These are phyloP conservation scores for Hyppa rectilinea DNA, from an alignment of 2,888 invertebrate genomes.

Conservation along the genomic window DNA sequence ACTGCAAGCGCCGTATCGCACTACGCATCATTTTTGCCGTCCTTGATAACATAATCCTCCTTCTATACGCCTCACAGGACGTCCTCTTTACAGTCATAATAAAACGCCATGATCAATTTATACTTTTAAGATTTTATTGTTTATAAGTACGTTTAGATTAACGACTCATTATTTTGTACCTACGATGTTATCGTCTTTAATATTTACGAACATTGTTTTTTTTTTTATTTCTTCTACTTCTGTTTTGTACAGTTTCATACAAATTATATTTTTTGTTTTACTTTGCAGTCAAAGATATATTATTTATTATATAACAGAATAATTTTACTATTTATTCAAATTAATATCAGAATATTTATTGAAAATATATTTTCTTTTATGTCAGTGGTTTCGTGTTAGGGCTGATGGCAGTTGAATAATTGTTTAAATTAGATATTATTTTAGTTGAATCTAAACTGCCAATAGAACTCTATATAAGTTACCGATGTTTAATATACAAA, in stretches of 20 bases:
- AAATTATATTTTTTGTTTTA: constrained; percentile 86
- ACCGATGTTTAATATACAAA: constrained; percentile 87
- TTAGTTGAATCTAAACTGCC: constrained; percentile 84
- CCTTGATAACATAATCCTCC: constrained; percentile 80
- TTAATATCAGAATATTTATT: constrained; percentile 83
- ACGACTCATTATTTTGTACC: constrained; percentile 86
- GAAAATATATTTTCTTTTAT: constrained; percentile 75
- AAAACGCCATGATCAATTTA: constrained; percentile 86
- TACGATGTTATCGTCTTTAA: constrained; percentile 83
- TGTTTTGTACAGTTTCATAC: constrained; percentile 87
- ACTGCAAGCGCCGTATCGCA: constrained; percentile 85
- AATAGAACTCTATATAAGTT: constrained; percentile 85
- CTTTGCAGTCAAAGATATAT: constrained; percentile 82
- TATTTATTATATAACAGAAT: constrained; percentile 82
- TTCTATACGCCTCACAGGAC: constrained; percentile 76
- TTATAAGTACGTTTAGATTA: constrained; percentile 85
- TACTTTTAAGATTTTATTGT: constrained; percentile 84
- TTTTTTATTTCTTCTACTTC: constrained; percentile 77
- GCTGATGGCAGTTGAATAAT: constrained; percentile 82
- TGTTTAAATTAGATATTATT: constrained; percentile 77
- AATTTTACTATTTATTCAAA: constrained; percentile 82
- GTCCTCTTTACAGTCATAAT: constrained; percentile 83
- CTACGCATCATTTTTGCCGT: constrained; percentile 88
- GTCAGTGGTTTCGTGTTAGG: constrained; percentile 81
- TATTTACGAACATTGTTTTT: constrained; percentile 75